These are phyloP conservation scores for Actinia equina DNA, from an alignment of 64 coral and sea anemone species.

Conservation along the genomic window DNA sequence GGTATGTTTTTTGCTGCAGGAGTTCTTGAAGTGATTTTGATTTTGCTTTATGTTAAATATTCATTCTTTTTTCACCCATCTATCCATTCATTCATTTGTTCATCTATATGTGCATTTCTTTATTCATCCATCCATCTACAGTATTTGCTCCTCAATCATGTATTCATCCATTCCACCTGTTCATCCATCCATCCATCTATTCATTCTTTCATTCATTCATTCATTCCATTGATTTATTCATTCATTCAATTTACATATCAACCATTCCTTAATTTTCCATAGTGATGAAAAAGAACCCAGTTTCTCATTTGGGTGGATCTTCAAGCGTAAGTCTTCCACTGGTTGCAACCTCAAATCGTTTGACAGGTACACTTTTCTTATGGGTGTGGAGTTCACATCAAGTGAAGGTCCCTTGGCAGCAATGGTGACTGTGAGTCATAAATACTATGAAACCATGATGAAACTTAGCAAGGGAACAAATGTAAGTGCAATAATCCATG, in stretches of 20 bases:
- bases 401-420: not conserved
- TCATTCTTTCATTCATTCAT: too few species aligned
- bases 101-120: too few species aligned
- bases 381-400: slow-evolving; percentile 58
- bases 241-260: too few species aligned
- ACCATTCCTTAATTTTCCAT: not conserved
- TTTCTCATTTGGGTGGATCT: slow-evolving; percentile 25
- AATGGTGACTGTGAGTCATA: slow-evolving; percentile 46
- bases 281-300: not conserved
- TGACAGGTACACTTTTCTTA: slow-evolving; percentile 70
- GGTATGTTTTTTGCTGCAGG: slow-evolving; percentile 7
- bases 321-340: slow-evolving; percentile 19
- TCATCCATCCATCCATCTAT: too few species aligned
- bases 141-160: too few species aligned
- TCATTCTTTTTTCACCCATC: too few species aligned
- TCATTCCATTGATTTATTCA: too few species aligned
- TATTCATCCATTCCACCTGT: not conserved
- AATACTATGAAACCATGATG: slow-evolving; percentile 55
- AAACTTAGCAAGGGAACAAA: slow-evolving; percentile 30
- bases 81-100: too few species aligned
- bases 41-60: too few species aligned
- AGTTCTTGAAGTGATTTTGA: not conserved
- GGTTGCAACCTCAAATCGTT: slow-evolving; percentile 62
- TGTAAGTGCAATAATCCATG: not conserved
- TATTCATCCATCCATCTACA: not conserved